Conservation (phyloP, 2,888 invertebrate genomes). For the Diaprepes abbreviatus region DNA sequence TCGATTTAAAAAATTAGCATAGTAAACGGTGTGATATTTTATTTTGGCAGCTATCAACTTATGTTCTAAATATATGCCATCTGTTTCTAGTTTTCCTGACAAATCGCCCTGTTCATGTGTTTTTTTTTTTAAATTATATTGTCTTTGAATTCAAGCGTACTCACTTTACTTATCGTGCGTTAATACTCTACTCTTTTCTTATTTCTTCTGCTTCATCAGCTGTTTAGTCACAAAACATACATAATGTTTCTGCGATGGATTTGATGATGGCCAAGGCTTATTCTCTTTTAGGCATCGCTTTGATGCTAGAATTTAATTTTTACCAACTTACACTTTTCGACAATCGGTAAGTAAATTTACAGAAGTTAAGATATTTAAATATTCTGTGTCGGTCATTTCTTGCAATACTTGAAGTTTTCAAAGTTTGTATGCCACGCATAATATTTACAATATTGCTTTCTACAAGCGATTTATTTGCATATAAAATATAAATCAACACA, state of each 20-base stretch:
- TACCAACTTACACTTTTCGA: too few relatives aligned
- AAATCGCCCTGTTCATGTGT: slow-evolving; percentile 61
- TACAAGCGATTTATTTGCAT: too few relatives aligned
- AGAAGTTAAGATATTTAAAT: too few relatives aligned
- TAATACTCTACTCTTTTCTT: slow-evolving; percentile 49
- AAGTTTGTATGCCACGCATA: too few relatives aligned
- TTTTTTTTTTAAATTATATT: slow-evolving; percentile 60
- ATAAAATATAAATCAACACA: too few relatives aligned
- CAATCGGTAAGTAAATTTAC: too few relatives aligned
- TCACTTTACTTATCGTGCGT: slow-evolving; percentile 58
- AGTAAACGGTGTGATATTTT: slow-evolving; percentile 62
- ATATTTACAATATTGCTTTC: too few relatives aligned
- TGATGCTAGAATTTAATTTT: slow-evolving; percentile 24
- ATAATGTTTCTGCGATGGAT: slow-evolving; percentile 42
- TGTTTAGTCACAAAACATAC: slow-evolving; percentile 3
- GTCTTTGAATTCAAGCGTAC: slow-evolving; percentile 59
- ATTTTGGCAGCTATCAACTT: slow-evolving; percentile 55
- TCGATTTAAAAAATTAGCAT: slow-evolving; percentile 57
- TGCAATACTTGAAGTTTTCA: too few relatives aligned
- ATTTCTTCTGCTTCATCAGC: background rate
- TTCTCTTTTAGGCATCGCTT: slow-evolving; percentile 43
- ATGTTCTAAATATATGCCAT: slow-evolving; percentile 49
- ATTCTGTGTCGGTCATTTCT: too few relatives aligned
- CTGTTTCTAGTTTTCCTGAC: slow-evolving; percentile 52
- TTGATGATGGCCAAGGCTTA: slow-evolving; percentile 39